These are phyloP conservation scores for Hoplodrina ambigua DNA, from an alignment of 2,888 invertebrate genomes.

Conservation along the genomic window DNA sequence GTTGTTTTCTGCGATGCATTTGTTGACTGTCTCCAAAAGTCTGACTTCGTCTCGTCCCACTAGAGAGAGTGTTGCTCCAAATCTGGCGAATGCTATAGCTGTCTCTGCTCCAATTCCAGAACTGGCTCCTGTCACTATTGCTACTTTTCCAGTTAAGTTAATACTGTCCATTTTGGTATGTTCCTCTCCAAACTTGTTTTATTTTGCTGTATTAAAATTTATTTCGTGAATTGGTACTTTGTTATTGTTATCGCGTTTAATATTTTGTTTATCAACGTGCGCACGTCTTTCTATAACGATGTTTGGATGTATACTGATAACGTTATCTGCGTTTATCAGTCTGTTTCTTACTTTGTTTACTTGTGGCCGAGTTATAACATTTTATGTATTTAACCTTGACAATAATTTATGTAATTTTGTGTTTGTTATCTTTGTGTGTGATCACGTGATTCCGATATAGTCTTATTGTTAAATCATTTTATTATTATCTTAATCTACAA, in stretches of 20 bases:
- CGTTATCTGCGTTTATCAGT: conserved; percentile 44
- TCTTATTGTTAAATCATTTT: neutral
- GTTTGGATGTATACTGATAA: conserved; percentile 45
- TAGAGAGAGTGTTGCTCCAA: conserved; percentile 70
- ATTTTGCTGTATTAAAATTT: neutral
- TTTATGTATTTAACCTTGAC: conserved; percentile 30
- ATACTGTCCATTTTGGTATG: conserved; percentile 65
- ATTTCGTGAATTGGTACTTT: neutral
- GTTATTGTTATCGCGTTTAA: conserved; percentile 9
- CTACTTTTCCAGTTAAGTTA: conserved; percentile 73
- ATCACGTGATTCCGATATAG: neutral
- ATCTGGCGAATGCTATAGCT: conserved; percentile 68
- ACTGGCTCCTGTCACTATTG: conserved; percentile 77
- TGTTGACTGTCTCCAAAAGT: conserved; percentile 66
- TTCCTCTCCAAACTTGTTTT: conserved; percentile 3
- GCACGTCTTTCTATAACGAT: conserved; percentile 14
- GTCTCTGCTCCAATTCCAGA: conserved; percentile 77
- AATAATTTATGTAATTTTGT: conserved; percentile 25
- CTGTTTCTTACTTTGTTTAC: conserved; percentile 33
- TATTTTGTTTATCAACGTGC: neutral
- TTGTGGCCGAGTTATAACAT: conserved; percentile 22
- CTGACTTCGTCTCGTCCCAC: conserved; percentile 71
- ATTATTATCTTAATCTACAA: neutral
- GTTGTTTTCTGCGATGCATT: conserved; percentile 63
- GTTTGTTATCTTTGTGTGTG: conserved; percentile 18